Evolutionary conservation across 1,140 invertebrate species (phyloP).

Genomic region (Stegodyphus mimosarum): DNA sequence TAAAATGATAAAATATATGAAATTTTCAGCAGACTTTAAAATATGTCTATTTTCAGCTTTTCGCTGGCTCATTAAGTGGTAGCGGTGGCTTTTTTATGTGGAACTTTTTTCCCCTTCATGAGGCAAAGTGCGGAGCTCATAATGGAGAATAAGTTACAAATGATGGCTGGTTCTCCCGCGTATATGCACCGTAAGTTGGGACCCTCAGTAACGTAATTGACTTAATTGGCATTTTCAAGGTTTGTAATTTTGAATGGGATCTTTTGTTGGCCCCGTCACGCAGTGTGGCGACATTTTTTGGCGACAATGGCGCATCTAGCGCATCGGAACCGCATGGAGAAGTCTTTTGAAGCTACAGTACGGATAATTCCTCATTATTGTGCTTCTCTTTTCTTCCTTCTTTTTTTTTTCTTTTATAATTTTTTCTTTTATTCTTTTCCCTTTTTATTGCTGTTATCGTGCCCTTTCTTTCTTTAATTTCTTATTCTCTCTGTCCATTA

Average conservation of each 20-base stretch:
- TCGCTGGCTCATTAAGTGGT: constrained; percentile 46
- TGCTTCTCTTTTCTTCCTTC: constrained; percentile 4
- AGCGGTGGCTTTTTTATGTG: neutral
- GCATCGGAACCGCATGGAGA: constrained; percentile 45
- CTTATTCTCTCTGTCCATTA: constrained; percentile 35
- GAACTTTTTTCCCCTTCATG: neutral
- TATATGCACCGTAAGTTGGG: neutral
- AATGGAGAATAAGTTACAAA: constrained; percentile 34
- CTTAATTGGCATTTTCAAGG: constrained; percentile 57
- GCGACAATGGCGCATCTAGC: constrained; percentile 50
- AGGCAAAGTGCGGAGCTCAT: neutral
- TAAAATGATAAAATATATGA: constrained; percentile 31
- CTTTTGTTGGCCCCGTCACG: constrained; percentile 48
- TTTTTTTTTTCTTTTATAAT: neutral
- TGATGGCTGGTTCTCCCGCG: constrained; percentile 8
- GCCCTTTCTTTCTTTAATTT: constrained; percentile 48
- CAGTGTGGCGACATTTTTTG: constrained; percentile 48
- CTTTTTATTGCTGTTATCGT: neutral
- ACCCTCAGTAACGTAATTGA: constrained; percentile 32
- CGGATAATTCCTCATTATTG: constrained; percentile 54
- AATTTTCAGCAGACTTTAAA: constrained; percentile 28
- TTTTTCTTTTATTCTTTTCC: neutral
- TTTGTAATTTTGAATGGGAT: constrained; percentile 46
- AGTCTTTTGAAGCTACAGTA: constrained; percentile 26
- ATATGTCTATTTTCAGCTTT: constrained; percentile 42